Percentiles rank a stretch among this genome's conserved stretches.
Evolutionary conservation across 2,797 vertebrate species (phyloP).

Genomic region (Corythornis leucogaster): DNA sequence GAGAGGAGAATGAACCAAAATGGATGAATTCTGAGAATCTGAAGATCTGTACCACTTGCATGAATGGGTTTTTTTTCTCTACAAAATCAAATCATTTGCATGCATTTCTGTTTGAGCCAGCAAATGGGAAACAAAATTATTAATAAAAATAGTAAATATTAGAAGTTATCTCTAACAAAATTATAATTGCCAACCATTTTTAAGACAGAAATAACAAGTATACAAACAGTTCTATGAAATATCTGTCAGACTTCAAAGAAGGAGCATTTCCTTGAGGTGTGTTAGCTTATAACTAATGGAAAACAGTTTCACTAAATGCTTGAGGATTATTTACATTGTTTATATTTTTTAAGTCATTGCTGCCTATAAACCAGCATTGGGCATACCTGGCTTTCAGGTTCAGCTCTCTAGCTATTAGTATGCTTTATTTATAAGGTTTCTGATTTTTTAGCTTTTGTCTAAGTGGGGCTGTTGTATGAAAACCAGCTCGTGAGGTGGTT

Average conservation of each 20-base stretch:
- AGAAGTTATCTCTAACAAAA: background rate
- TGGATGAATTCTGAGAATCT: background rate
- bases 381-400: background rate
- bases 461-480: background rate
- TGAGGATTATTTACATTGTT: background rate
- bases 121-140: background rate
- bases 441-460: background rate
- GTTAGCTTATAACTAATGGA: background rate
- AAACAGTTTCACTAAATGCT: background rate
- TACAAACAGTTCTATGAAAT: background rate
- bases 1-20: background rate
- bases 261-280: background rate
- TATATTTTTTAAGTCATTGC: background rate
- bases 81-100: background rate
- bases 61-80: background rate
- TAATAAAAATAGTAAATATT: background rate
- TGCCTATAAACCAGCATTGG: background rate
- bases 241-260: background rate
- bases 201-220: background rate
- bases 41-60: background rate
- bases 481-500: background rate
- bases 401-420: background rate
- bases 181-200: background rate
- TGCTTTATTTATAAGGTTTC: background rate
- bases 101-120: background rate